A percentile compares a stretch with the other conserved stretches of the same genome.
These are phyloP conservation scores for Rhea americana DNA, from an alignment of 2,113 vertebrate genomes.

Conservation along the genomic window DNA sequence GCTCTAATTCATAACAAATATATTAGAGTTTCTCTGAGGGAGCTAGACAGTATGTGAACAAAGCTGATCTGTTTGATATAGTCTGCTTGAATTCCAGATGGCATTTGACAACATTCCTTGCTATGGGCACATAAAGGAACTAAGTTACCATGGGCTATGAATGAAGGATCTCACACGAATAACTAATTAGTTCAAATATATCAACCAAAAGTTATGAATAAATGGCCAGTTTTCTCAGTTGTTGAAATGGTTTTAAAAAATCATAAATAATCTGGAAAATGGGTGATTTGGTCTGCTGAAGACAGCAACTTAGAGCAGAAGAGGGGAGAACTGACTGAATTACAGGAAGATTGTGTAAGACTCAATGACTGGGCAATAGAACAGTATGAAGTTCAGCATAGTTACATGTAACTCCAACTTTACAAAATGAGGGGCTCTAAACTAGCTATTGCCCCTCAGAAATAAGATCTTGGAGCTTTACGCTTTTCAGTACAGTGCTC, in stretches of 20 bases:
- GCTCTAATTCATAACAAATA: constrained; percentile 12
- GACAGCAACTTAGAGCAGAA: neutral
- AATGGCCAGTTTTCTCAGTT: neutral
- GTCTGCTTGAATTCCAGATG: constrained; percentile 14
- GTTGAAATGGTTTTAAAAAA: neutral
- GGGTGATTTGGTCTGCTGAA: neutral
- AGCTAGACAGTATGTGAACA: constrained; percentile 45
- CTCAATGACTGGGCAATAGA: neutral
- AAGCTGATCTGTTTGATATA: constrained; percentile 25
- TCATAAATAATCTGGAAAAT: neutral
- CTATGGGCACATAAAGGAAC: neutral
- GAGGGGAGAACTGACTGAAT: neutral
- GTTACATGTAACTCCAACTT: neutral
- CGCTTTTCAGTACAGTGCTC: neutral
- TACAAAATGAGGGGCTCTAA: neutral
- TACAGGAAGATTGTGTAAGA: too few species aligned
- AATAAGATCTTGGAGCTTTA: neutral
- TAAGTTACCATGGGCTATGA: neutral
- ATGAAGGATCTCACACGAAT: neutral
- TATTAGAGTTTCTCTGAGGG: neutral
- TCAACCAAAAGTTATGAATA: neutral
- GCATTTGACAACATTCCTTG: neutral
- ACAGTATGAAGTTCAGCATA: neutral
- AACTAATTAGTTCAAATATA: neutral
- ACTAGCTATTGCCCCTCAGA: neutral